Percentiles rank a stretch among this genome's conserved stretches.
These are phyloP conservation scores for Phenganax subtilis DNA, from an alignment of 92 coral and sea anemone species.

Conservation along the genomic window DNA sequence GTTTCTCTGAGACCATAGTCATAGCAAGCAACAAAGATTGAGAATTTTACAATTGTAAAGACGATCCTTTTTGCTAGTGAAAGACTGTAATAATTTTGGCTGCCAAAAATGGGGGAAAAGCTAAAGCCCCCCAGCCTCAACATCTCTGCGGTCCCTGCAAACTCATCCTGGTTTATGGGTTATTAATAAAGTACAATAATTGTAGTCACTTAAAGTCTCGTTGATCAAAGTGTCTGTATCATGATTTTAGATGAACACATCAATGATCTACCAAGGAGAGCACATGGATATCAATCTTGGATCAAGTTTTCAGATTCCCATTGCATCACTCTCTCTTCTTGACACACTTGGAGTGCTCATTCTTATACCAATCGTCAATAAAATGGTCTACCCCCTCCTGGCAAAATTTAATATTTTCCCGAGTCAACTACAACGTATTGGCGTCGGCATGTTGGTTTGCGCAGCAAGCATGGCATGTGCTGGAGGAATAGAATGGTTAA, in stretches of 20 bases:
- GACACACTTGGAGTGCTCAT: conserved; percentile 54
- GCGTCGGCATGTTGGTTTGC: conserved; percentile 80
- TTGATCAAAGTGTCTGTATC: not conserved
- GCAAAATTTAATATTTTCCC: conserved; percentile 52
- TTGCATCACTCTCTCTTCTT: conserved; percentile 62
- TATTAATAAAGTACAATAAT: no score
- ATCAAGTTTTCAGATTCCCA: conserved; percentile 48
- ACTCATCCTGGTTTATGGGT: no score
- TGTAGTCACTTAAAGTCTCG: no score
- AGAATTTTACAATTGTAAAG: no score
- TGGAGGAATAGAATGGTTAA: conserved; percentile 59
- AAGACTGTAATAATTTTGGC: no score
- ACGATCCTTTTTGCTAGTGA: no score
- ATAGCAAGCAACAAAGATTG: no score
- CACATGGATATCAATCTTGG: conserved; percentile 67
- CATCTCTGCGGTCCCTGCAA: no score
- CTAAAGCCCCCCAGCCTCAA: not conserved
- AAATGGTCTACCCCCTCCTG: conserved; percentile 69
- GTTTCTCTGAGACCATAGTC: no score
- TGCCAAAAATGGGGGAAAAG: no score
- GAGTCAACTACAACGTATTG: conserved; percentile 80
- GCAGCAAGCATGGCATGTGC: conserved; percentile 72
- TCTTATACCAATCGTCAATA: conserved; percentile 77
- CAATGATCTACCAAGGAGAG: conserved; percentile 76
- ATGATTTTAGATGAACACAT: conserved; percentile 65